Conservation (phyloP, 2,888 invertebrate species). For the Orthosia cruda region DNA sequence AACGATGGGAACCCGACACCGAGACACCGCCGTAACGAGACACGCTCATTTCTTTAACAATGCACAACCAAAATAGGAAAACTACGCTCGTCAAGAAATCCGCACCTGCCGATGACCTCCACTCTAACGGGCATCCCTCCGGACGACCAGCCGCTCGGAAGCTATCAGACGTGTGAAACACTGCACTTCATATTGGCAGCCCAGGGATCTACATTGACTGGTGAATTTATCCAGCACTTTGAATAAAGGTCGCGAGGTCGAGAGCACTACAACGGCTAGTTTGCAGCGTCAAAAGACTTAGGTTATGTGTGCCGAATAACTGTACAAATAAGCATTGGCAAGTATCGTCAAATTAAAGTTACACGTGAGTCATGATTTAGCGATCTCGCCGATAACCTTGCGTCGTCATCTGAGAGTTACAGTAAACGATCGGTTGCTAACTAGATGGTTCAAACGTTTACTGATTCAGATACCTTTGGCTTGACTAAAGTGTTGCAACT, state of each 20-base stretch:
- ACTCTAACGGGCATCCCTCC: slow-evolving; percentile 87
- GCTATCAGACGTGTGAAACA: slow-evolving; percentile 57
- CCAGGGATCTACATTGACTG: slow-evolving; percentile 74
- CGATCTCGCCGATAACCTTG: slow-evolving; percentile 65
- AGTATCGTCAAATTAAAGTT: slow-evolving; percentile 86
- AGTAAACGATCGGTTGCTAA: slow-evolving; percentile 46
- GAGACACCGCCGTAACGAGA: slow-evolving; percentile 77
- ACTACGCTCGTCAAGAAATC: slow-evolving; percentile 88
- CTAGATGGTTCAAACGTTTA: slow-evolving; percentile 35
- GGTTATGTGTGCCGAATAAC: slow-evolving; percentile 88
- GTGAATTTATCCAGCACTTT: slow-evolving; percentile 81
- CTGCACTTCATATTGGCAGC: slow-evolving; percentile 45
- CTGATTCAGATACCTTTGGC: slow-evolving; percentile 26
- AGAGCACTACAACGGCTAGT: slow-evolving; percentile 84
- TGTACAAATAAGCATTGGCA: slow-evolving; percentile 87
- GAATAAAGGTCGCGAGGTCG: slow-evolving; percentile 90
- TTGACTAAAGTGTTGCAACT: slow-evolving; percentile 47
- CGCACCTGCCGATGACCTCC: slow-evolving; percentile 90
- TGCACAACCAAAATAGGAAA: slow-evolving; percentile 88
- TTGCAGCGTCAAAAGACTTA: slow-evolving; percentile 82
- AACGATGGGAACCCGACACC: slow-evolving; percentile 73
- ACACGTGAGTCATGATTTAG: slow-evolving; percentile 76
- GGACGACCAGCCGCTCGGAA: slow-evolving; percentile 54
- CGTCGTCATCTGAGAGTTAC: slow-evolving; percentile 46
- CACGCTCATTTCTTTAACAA: slow-evolving; percentile 84